These are phyloP conservation scores for Laspeyria flexula DNA, from an alignment of 2,888 invertebrate species.

Conservation along the genomic window DNA sequence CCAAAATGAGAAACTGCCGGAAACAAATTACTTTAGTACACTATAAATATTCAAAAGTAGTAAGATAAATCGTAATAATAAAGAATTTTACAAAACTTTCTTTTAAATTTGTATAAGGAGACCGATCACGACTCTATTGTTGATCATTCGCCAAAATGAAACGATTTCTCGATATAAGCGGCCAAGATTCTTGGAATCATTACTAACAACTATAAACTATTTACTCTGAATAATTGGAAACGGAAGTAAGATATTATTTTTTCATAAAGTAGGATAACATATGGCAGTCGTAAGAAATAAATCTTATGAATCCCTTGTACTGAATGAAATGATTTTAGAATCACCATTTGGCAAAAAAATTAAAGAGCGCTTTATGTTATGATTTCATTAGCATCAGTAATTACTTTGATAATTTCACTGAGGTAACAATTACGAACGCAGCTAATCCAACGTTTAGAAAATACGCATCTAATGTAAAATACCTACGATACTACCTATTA, in stretches of 20 bases:
- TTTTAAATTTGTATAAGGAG: not conserved
- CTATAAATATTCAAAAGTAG: not conserved
- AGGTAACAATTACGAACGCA: too few relatives aligned
- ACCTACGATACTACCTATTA: too few relatives aligned
- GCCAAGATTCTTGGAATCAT: not conserved
- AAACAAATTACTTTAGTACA: not conserved
- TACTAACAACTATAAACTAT: not conserved
- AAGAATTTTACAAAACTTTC: not conserved
- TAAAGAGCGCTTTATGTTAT: too few relatives aligned
- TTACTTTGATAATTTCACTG: too few relatives aligned
- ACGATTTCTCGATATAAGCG: constrained; percentile 13
- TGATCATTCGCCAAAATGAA: constrained; percentile 24
- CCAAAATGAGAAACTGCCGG: not conserved
- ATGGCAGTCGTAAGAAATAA: not conserved
- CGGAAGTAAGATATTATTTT: not conserved
- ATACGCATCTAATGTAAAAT: too few relatives aligned
- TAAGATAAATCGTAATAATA: not conserved
- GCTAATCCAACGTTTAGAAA: too few relatives aligned
- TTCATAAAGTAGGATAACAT: not conserved
- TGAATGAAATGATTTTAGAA: too few relatives aligned
- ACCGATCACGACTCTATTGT: not conserved
- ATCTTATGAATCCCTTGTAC: too few relatives aligned
- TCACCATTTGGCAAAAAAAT: too few relatives aligned
- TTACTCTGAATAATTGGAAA: not conserved
- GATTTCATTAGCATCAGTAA: too few relatives aligned